Conservation (phyloP, 2,113 vertebrate genomes). For the Corydoras sp. region DNA sequence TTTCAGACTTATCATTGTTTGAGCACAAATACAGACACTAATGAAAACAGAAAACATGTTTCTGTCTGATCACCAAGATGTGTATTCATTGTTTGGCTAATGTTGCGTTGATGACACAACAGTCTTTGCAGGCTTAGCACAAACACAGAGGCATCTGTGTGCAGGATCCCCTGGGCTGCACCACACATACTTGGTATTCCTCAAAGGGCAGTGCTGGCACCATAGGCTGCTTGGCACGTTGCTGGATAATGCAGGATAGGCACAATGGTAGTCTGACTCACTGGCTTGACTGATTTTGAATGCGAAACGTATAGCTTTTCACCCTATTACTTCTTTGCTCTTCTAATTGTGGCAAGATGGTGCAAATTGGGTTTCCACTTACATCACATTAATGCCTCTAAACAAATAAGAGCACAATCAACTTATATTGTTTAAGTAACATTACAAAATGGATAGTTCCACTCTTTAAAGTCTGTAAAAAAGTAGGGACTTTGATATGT, state of each 20-base stretch:
- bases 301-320: constrained; percentile 19
- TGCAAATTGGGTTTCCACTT: constrained; percentile 1
- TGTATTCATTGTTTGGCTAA: constrained; percentile 21
- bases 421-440: not conserved
- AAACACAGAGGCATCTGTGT: constrained; percentile 36
- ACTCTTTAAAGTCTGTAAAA: too few relatives aligned
- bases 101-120: constrained; percentile 13
- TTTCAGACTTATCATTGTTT: constrained; percentile 2
- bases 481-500: too few relatives aligned
- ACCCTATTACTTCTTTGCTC: constrained; percentile 12
- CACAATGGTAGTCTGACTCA: constrained; percentile 18
- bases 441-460: too few relatives aligned
- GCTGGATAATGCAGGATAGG: constrained; percentile 7
- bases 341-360: constrained; percentile 24
- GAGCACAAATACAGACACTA: constrained; percentile 2
- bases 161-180: constrained; percentile 17
- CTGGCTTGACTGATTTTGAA: constrained; percentile 17
- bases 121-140: constrained; percentile 9
- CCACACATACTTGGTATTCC: constrained; percentile 29
- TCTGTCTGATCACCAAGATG: constrained; percentile 27
- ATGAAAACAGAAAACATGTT: constrained; percentile 20
- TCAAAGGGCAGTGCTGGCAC: constrained; percentile 31
- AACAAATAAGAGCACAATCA: not conserved
- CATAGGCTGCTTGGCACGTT: constrained; percentile 25
- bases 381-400: constrained; percentile 5